Percentiles rank a stretch among this genome's conserved stretches.
Evolutionary conservation across 2,113 vertebrate genomes (phyloP).

Genomic region (Neodontobutis hainanensis): DNA sequence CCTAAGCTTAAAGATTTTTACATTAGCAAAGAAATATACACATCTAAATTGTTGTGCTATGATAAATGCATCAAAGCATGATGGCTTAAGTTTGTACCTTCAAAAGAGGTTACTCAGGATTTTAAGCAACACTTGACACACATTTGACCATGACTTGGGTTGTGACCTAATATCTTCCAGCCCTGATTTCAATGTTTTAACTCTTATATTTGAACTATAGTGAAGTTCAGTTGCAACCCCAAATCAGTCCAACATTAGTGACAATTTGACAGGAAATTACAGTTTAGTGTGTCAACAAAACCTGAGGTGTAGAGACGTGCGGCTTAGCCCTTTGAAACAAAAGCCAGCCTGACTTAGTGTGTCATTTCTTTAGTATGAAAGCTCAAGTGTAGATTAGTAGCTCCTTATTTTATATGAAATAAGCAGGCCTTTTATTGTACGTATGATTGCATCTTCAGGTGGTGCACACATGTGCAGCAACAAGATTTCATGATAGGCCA

Average conservation of each 20-base stretch:
- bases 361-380: conserved; percentile 27
- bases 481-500: conserved; percentile 15
- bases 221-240: conserved; percentile 1
- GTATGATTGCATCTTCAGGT: conserved; percentile 19
- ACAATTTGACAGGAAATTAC: conserved; percentile 7
- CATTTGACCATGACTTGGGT: conserved; percentile 32
- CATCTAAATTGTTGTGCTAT: conserved; percentile 78
- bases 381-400: conserved; percentile 7
- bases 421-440: conserved; percentile 25
- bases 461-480: conserved; percentile 30
- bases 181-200: not conserved
- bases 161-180: conserved; percentile 14
- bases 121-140: conserved; percentile 42
- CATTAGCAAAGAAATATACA: conserved; percentile 73
- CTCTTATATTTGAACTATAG: not conserved
- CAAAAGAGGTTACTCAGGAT: conserved; percentile 56
- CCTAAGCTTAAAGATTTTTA: conserved; percentile 60
- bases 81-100: conserved; percentile 82
- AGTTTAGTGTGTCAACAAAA: conserved; percentile 18
- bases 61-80: conserved; percentile 86
- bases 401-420: conserved; percentile 18
- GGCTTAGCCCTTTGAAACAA: conserved; percentile 9
- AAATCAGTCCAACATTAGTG: conserved; percentile 5
- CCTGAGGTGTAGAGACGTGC: conserved; percentile 31
- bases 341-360: conserved; percentile 17